Conservation (phyloP, 2,113 vertebrate genomes). For the Strix uralensis region DNA sequence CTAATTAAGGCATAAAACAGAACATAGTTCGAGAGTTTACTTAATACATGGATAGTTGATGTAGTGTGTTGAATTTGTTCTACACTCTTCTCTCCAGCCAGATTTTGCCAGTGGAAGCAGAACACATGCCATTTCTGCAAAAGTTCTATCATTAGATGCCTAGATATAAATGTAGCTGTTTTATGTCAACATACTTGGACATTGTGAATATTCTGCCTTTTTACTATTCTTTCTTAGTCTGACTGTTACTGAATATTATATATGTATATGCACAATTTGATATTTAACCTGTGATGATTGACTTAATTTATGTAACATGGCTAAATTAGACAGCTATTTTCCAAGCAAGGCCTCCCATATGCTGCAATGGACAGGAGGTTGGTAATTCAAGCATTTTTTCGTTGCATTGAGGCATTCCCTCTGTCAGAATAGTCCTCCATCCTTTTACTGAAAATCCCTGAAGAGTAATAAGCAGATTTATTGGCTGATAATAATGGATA, state of each 20-base stretch:
- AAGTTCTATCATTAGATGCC: background rate
- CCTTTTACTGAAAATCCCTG: constrained; percentile 49
- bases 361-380: constrained; percentile 3
- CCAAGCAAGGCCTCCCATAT: constrained; percentile 18
- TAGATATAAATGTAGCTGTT: background rate
- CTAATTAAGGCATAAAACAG: background rate
- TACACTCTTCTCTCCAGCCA: background rate
- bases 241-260: background rate
- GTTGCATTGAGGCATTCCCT: constrained; percentile 39
- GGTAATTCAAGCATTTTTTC: constrained; percentile 48
- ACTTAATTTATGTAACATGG: background rate
- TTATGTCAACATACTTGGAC: background rate
- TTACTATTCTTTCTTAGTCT: background rate
- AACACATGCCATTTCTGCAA: background rate
- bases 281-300: background rate
- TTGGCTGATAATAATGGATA: constrained; percentile 62
- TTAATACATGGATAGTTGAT: background rate
- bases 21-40: background rate
- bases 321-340: constrained; percentile 46
- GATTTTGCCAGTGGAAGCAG: background rate
- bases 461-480: constrained; percentile 40
- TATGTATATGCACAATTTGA: background rate
- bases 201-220: background rate
- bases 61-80: background rate
- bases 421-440: constrained; percentile 41